A percentile compares a stretch with the other conserved stretches of the same genome.
phyloP scores from a whole-genome alignment of 2,888 invertebrate genomes.

The Sminthurinus aureus region DNA sequence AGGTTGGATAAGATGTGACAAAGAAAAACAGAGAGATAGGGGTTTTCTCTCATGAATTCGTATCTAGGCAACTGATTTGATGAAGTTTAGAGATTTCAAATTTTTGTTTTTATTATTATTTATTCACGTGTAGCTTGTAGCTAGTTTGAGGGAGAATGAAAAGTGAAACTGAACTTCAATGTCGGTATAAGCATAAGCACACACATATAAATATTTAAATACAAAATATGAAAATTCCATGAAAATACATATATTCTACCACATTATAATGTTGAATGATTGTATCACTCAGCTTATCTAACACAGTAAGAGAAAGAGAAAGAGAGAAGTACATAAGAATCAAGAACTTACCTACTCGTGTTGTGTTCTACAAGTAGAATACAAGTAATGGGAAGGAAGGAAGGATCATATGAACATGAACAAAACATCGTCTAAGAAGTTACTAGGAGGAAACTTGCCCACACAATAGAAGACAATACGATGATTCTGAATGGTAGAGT shows the following conservation, averaged over 20 bases:
- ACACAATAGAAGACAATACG: neutral
- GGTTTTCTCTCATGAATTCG: neutral
- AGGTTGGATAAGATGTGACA: conserved; percentile 47
- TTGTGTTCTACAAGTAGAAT: conserved; percentile 3
- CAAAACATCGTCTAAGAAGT: neutral
- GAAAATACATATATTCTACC: too few relatives aligned
- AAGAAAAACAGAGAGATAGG: conserved; percentile 14
- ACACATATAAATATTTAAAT: too few relatives aligned
- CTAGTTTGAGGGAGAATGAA: too few relatives aligned
- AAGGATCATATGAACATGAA: conserved; percentile 33
- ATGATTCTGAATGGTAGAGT: neutral
- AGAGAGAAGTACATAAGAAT: neutral
- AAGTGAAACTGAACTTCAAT: too few relatives aligned
- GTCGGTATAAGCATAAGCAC: too few relatives aligned
- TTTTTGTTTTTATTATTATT: too few relatives aligned
- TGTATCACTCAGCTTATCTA: neutral
- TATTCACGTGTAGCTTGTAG: too few relatives aligned
- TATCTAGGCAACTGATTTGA: too few relatives aligned
- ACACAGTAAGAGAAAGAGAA: neutral
- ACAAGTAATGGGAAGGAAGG: conserved; percentile 37
- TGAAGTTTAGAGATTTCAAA: too few relatives aligned
- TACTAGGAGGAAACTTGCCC: neutral
- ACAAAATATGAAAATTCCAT: too few relatives aligned
- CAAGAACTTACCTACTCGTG: neutral
- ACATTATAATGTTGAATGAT: neutral